Conservation (phyloP, 2,888 invertebrate species). For the Callyntrura sp. region DNA sequence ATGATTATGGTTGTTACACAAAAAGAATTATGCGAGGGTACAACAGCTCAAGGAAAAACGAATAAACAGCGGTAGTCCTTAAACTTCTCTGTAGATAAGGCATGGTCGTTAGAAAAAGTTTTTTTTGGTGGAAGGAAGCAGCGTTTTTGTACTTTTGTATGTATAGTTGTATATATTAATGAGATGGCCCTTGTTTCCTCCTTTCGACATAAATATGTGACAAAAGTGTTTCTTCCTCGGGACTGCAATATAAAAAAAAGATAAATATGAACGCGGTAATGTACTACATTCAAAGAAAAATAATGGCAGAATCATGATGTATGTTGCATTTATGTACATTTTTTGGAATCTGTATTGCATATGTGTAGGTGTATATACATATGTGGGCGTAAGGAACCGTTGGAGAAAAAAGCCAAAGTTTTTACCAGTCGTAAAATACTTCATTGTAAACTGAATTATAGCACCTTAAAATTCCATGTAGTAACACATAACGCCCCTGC, state of each 20-base stretch:
- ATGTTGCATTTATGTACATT: neutral
- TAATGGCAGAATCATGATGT: neutral
- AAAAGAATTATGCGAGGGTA: neutral
- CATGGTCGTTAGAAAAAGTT: neutral
- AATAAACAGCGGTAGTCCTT: slow-evolving; percentile 26
- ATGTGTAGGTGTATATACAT: no score
- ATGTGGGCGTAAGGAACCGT: neutral
- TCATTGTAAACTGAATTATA: neutral
- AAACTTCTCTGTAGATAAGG: neutral
- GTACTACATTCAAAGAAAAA: neutral
- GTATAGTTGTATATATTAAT: slow-evolving; percentile 61
- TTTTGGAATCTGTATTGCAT: neutral
- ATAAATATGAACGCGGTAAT: neutral
- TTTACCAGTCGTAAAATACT: slow-evolving; percentile 46
- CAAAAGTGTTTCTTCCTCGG: neutral
- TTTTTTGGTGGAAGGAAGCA: no score
- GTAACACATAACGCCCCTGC: slow-evolving; percentile 34
- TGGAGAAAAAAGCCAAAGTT: neutral
- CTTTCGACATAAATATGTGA: neutral
- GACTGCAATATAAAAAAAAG: neutral
- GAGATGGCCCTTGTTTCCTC: slow-evolving; percentile 34
- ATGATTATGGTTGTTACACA: neutral
- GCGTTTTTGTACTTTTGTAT: neutral
- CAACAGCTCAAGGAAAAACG: neutral
- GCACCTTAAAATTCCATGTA: neutral